Conservation (phyloP, 2,888 invertebrate species). For the Coenonympha arcania region DNA sequence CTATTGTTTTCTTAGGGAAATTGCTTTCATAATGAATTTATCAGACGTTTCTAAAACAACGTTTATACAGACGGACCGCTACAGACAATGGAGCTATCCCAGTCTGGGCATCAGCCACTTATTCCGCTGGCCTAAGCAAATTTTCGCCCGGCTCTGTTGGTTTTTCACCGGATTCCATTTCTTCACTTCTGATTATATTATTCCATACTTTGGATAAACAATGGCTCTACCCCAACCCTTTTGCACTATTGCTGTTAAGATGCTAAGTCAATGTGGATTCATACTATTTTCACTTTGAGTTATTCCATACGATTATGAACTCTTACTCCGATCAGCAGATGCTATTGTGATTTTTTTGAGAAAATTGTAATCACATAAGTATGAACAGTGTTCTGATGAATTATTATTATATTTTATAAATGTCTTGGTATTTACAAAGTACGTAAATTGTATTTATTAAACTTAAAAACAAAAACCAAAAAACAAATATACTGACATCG, state of each 20-base stretch:
- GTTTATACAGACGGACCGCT: constrained; percentile 38
- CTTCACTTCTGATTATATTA: constrained; percentile 75
- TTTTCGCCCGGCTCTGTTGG: constrained; percentile 67
- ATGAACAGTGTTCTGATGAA: too few relatives aligned
- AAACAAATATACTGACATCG: too few relatives aligned
- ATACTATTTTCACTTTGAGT: too few relatives aligned
- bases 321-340: too few relatives aligned
- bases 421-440: too few relatives aligned
- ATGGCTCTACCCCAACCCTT: constrained; percentile 63
- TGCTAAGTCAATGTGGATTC: constrained; percentile 40
- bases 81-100: constrained; percentile 56
- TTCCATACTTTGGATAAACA: constrained; percentile 73
- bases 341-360: too few relatives aligned
- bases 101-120: constrained; percentile 59
- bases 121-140: constrained; percentile 75
- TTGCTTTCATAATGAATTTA: constrained; percentile 13
- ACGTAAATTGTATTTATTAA: too few relatives aligned
- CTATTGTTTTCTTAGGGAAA: constrained; percentile 13
- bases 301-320: too few relatives aligned
- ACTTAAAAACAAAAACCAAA: too few relatives aligned
- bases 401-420: too few relatives aligned
- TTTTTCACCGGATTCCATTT: constrained; percentile 72
- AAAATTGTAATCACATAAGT: too few relatives aligned
- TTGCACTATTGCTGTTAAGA: constrained; percentile 61
- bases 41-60: constrained; percentile 23